These are phyloP conservation scores for Callorhinus ursinus DNA, from an alignment of 2,113 vertebrate species.

Conservation along the genomic window DNA sequence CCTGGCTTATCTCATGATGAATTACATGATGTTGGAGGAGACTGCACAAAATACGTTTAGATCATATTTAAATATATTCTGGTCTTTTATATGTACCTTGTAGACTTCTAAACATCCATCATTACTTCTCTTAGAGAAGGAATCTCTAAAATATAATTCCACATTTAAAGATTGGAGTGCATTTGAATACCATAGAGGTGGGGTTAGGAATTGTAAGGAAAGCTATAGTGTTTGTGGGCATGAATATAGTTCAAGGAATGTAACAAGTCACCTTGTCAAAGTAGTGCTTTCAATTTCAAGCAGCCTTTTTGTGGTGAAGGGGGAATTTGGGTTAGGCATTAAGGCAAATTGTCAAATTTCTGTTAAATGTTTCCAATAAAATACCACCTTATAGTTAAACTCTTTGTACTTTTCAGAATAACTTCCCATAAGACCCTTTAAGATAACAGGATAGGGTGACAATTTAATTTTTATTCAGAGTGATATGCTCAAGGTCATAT, in stretches of 20 bases:
- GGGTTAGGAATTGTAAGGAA: not conserved
- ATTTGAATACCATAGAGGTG: not conserved
- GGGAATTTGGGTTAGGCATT: not conserved
- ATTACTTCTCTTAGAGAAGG: not conserved
- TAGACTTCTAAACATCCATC: not conserved
- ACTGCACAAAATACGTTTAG: not conserved
- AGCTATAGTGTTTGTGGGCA: conserved; percentile 45
- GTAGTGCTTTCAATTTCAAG: conserved; percentile 60
- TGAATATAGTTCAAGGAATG: conserved; percentile 49
- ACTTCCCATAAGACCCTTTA: conserved; percentile 28
- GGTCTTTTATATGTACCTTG: not conserved
- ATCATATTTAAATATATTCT: conserved; percentile 37
- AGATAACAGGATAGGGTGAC: not conserved
- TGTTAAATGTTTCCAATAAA: conserved; percentile 51
- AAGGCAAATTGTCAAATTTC: conserved; percentile 44
- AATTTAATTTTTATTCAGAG: conserved; percentile 12
- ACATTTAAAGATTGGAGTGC: conserved; percentile 39
- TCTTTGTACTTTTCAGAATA: conserved; percentile 25
- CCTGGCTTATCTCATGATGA: not conserved
- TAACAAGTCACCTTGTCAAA: conserved; percentile 48
- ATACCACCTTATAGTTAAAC: conserved; percentile 12
- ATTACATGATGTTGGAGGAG: not conserved
- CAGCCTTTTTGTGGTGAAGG: not conserved
- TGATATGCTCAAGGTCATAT: not conserved
- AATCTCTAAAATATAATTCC: conserved; percentile 18